phyloP scores from a whole-genome alignment of 2,113 vertebrate genomes.

The Anarhynchus alexandrinus region DNA sequence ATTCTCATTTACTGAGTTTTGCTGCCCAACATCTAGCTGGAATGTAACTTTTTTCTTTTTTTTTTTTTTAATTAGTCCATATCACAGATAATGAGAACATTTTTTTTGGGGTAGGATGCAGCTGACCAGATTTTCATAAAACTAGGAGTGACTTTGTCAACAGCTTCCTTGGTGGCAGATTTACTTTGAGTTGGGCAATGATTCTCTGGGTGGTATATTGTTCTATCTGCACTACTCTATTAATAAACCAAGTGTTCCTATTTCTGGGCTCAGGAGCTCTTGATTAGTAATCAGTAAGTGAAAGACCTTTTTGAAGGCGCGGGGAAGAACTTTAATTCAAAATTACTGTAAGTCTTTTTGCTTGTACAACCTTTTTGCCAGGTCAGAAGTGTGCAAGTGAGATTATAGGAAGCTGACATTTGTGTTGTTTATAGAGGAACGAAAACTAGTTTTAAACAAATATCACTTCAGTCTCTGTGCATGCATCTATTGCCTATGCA shows the following conservation, averaged over 20 bases:
- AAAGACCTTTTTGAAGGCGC: not conserved
- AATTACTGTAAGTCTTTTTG: not conserved
- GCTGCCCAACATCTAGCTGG: not conserved
- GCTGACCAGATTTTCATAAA: not conserved
- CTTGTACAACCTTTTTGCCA: not conserved
- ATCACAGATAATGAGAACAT: not conserved
- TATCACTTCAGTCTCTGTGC: not conserved
- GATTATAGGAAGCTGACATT: constrained; percentile 21
- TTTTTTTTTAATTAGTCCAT: not conserved
- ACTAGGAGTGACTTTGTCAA: not conserved
- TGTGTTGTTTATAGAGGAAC: constrained; percentile 3
- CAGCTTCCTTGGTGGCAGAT: not conserved
- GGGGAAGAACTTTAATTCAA: not conserved
- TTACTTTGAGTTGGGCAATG: not conserved
- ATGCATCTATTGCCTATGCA: not conserved
- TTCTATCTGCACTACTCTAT: not conserved
- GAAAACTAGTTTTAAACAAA: constrained; percentile 25
- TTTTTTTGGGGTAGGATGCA: not conserved
- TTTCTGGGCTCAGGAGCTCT: not conserved
- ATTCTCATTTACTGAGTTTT: not conserved
- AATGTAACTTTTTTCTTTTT: not conserved
- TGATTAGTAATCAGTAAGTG: not conserved
- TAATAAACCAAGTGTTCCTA: not conserved
- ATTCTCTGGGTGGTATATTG: not conserved
- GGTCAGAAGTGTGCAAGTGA: not conserved